phyloP scores from a whole-genome alignment of 1,140 invertebrate species.

The Cydia strobilella region DNA sequence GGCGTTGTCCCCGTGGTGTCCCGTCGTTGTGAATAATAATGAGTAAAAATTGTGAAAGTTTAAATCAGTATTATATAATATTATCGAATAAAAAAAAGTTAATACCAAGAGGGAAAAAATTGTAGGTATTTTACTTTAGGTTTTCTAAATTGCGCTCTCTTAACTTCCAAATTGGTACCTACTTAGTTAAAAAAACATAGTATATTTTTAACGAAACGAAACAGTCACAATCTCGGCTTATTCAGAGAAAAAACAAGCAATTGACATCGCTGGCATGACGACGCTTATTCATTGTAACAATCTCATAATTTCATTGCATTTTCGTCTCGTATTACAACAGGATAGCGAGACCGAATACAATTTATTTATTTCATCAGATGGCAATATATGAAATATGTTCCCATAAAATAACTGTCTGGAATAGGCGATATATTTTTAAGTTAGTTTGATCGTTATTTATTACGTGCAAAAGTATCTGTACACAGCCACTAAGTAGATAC shows the following conservation, averaged over 20 bases:
- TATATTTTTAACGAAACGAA: neutral
- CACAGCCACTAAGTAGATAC: too few relatives aligned
- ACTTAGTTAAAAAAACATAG: neutral
- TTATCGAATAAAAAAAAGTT: neutral
- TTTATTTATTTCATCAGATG: too few relatives aligned
- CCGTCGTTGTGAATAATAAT: too few relatives aligned
- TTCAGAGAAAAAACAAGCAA: conserved; percentile 21
- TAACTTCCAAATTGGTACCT: neutral
- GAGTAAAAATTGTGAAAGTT: too few relatives aligned
- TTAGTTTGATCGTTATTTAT: too few relatives aligned
- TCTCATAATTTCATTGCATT: conserved; percentile 28
- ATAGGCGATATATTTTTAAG: too few relatives aligned
- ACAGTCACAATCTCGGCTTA: neutral
- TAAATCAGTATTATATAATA: neutral
- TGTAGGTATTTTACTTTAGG: too few relatives aligned
- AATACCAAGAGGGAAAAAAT: too few relatives aligned
- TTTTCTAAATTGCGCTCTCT: neutral
- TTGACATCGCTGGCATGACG: conserved; percentile 25
- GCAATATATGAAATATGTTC: too few relatives aligned
- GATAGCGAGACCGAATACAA: neutral
- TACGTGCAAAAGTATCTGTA: too few relatives aligned
- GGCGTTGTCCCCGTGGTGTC: too few relatives aligned
- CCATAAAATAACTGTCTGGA: too few relatives aligned
- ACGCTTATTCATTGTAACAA: conserved; percentile 15
- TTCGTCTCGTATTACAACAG: neutral